A percentile compares a stretch with the other conserved stretches of the same genome.
phyloP scores from a whole-genome alignment of 2,888 invertebrate genomes.

The Sesamia inferens region DNA sequence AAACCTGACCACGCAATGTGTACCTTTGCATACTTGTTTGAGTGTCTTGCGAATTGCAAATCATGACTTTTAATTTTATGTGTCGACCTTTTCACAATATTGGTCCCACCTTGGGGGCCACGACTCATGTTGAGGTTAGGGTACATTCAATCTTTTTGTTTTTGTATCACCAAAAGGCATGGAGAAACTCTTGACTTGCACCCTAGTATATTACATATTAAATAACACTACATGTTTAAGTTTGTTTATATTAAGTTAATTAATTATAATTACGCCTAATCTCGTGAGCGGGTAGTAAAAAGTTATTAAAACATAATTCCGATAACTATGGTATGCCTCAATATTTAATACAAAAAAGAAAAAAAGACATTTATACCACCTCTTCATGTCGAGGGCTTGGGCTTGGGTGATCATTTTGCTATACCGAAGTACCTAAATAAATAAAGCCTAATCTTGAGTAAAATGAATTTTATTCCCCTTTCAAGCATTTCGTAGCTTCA shows the following conservation, averaged over 20 bases:
- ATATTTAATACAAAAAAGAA: slow-evolving; percentile 14
- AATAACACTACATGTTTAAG: too few relatives aligned
- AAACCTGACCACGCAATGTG: slow-evolving; percentile 45
- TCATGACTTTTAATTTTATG: slow-evolving; percentile 40
- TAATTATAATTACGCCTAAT: slow-evolving; percentile 54
- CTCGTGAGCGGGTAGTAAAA: slow-evolving; percentile 74
- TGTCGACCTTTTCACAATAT: slow-evolving; percentile 40
- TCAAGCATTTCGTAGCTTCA: slow-evolving; percentile 28
- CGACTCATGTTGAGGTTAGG: neutral
- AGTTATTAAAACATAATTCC: neutral
- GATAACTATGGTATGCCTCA: neutral
- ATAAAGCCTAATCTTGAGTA: slow-evolving; percentile 15
- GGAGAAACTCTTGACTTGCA: neutral
- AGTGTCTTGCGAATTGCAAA: slow-evolving; percentile 45
- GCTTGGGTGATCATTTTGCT: neutral
- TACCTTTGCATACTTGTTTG: slow-evolving; percentile 32
- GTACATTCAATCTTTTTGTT: slow-evolving; percentile 16
- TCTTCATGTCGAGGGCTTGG: too few relatives aligned
- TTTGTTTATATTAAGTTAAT: too few relatives aligned
- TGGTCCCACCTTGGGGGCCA: slow-evolving; percentile 6
- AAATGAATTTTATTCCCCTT: slow-evolving; percentile 27
- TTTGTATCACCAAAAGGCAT: neutral
- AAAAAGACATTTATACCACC: slow-evolving; percentile 14
- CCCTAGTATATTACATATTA: neutral
- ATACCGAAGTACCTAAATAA: neutral